phyloP scores from a whole-genome alignment of 1,140 invertebrate genomes.

The Hermatobates lingyangjiaoensis region DNA sequence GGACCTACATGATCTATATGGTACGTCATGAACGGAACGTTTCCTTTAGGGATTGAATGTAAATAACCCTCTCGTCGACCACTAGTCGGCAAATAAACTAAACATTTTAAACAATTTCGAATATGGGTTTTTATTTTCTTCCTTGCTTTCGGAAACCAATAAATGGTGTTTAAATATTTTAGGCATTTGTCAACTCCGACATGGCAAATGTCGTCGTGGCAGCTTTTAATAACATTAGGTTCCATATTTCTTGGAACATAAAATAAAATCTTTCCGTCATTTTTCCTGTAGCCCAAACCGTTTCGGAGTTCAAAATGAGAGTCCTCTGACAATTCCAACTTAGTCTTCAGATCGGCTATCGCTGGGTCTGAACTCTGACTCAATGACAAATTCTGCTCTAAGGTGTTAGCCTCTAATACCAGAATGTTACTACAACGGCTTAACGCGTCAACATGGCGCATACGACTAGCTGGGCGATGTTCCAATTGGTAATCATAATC shows the following conservation, averaged over 20 bases:
- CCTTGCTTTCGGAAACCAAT: slow-evolving; percentile 16
- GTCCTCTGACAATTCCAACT: neutral
- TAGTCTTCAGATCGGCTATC: neutral
- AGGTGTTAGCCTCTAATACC: neutral
- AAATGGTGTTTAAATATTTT: slow-evolving; percentile 8
- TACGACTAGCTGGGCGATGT: neutral
- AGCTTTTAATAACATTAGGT: slow-evolving; percentile 8
- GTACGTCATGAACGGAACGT: neutral
- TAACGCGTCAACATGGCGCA: neutral
- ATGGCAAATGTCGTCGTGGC: slow-evolving; percentile 18
- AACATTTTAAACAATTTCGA: slow-evolving; percentile 16
- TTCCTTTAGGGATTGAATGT: neutral
- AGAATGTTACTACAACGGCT: neutral
- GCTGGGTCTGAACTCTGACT: neutral
- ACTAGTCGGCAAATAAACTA: slow-evolving; percentile 11
- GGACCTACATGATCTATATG: slow-evolving; percentile 1
- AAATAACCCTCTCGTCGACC: slow-evolving; percentile 6
- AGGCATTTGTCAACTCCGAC: slow-evolving; percentile 15
- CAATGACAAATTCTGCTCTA: neutral
- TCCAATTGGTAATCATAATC: neutral
- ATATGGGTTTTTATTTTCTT: slow-evolving; percentile 13
- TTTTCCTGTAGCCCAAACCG: neutral
- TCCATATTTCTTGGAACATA: slow-evolving; percentile 16
- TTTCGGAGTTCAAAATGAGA: neutral
- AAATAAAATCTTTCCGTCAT: neutral